These are phyloP conservation scores for Cottoperca gobio DNA, from an alignment of 2,797 vertebrate genomes.

Conservation along the genomic window DNA sequence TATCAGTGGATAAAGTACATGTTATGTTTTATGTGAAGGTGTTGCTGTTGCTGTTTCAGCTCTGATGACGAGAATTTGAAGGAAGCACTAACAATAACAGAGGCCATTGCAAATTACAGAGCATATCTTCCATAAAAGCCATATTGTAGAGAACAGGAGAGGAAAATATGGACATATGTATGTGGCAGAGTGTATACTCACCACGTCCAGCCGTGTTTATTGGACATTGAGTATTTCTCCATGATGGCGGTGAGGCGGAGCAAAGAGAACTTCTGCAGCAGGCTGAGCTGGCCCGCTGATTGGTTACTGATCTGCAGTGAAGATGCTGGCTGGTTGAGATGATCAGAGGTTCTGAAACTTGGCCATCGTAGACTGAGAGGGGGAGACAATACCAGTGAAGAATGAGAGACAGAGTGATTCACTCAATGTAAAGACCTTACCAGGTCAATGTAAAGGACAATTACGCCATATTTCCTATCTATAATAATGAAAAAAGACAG, in stretches of 20 bases:
- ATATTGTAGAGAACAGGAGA: too few relatives aligned
- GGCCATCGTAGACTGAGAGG: constrained; percentile 90
- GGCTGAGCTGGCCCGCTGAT: constrained; percentile 93
- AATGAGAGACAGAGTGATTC: background rate
- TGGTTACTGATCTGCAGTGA: constrained; percentile 93
- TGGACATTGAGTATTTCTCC: constrained; percentile 98
- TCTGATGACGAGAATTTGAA: background rate
- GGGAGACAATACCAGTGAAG: constrained; percentile 5
- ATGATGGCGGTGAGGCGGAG: constrained; percentile 97
- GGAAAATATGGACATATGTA: background rate
- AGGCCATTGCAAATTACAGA: background rate
- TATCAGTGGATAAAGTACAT: background rate
- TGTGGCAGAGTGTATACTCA: constrained; percentile 70
- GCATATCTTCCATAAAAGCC: too few relatives aligned
- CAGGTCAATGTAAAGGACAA: background rate
- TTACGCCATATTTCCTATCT: background rate
- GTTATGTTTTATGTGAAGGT: background rate
- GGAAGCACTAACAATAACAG: constrained; percentile 13
- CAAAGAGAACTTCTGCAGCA: constrained; percentile 96
- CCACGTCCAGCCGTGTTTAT: constrained; percentile 98
- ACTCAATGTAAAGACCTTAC: background rate
- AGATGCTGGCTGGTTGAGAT: constrained; percentile 86
- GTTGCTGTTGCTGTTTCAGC: constrained; percentile 6
- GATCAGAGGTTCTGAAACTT: constrained; percentile 93
- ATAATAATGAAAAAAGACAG: too few relatives aligned